These are phyloP conservation scores for Holothuria scabra DNA, from an alignment of 53 echinoderm and acorn worm genomes.

Conservation along the genomic window DNA sequence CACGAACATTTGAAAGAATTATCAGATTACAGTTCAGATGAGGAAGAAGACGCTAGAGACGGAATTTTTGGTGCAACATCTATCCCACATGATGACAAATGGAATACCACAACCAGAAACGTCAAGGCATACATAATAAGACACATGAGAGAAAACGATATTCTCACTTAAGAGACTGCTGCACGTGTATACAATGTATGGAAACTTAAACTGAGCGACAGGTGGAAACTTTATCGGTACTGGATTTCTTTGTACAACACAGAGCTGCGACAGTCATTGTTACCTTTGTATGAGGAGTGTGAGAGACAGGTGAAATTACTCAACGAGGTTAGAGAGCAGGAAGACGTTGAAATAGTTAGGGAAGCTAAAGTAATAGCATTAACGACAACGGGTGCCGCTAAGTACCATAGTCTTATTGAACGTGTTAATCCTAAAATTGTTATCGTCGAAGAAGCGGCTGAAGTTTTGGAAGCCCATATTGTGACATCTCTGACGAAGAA, in stretches of 20 bases:
- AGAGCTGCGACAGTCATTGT: constrained; percentile 27
- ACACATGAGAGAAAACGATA: constrained; percentile 62
- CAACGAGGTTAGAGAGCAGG: constrained; percentile 60
- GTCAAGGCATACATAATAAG: constrained; percentile 44
- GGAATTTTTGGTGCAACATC: background rate
- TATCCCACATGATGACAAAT: constrained; percentile 33
- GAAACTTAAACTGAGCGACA: constrained; percentile 51
- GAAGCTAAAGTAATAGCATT: constrained; percentile 68
- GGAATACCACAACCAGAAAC: constrained; percentile 46
- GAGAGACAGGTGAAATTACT: constrained; percentile 61
- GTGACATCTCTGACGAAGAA: constrained; percentile 58
- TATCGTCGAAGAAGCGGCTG: constrained; percentile 82
- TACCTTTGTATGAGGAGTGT: constrained; percentile 55
- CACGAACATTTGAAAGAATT: background rate
- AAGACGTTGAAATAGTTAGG: constrained; percentile 66
- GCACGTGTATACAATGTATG: constrained; percentile 61
- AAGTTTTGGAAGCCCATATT: constrained; percentile 79
- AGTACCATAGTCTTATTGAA: constrained; percentile 68
- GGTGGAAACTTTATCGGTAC: constrained; percentile 87
- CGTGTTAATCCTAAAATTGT: constrained; percentile 76
- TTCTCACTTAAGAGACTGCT: constrained; percentile 59
- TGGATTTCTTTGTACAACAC: constrained; percentile 68
- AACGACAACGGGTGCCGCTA: constrained; percentile 86
- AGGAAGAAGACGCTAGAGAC: constrained; percentile 42
- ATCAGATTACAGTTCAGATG: constrained; percentile 21